phyloP scores from a whole-genome alignment of 1,140 invertebrate genomes.

The Latrodectus geometricus region DNA sequence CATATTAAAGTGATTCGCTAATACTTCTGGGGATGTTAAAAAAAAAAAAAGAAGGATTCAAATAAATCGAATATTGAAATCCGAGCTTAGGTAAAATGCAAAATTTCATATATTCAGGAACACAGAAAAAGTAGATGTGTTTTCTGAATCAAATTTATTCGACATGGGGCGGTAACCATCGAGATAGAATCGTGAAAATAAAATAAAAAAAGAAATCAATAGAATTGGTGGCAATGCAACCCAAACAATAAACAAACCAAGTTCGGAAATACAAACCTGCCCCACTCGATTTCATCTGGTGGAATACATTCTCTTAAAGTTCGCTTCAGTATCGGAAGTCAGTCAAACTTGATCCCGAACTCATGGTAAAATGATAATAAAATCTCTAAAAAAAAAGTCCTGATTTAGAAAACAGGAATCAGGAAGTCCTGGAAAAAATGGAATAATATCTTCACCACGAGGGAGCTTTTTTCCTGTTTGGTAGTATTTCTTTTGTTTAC shows the following conservation, averaged over 20 bases:
- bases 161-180: background rate
- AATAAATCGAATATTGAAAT: conserved; percentile 54
- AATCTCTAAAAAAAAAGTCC: background rate
- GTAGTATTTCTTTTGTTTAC: background rate
- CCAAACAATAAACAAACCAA: background rate
- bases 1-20: conserved; percentile 16
- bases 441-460: background rate
- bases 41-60: background rate
- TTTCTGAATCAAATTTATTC: background rate
- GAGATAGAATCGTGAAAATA: too few relatives aligned
- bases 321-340: conserved; percentile 56
- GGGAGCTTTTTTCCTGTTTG: background rate
- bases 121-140: background rate
- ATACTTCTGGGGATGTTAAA: background rate
- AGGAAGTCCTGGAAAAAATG: background rate
- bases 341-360: conserved; percentile 26
- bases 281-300: conserved; percentile 28
- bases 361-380: conserved; percentile 20
- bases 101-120: background rate
- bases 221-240: too few relatives aligned
- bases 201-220: too few relatives aligned
- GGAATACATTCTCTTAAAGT: conserved; percentile 53
- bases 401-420: background rate
- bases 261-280: background rate
- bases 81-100: background rate